Evolutionary conservation across 2,113 vertebrate genomes (phyloP).

Genomic region (Fulmarus glacialis): DNA sequence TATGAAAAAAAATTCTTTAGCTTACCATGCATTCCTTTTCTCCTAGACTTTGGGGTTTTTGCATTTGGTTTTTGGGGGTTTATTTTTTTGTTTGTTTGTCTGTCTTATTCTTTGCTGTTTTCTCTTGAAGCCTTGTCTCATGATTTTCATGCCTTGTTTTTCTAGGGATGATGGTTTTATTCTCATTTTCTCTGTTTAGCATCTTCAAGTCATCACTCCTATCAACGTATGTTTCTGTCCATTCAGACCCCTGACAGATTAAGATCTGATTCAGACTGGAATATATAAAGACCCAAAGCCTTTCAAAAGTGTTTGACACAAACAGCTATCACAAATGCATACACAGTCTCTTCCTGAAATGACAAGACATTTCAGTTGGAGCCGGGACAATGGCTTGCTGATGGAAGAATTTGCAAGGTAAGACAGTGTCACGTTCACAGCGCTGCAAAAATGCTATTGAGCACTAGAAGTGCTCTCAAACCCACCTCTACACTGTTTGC

Average conservation of each 20-base stretch:
- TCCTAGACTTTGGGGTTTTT: background rate
- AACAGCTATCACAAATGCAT: background rate
- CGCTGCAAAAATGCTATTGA: slow-evolving; percentile 1
- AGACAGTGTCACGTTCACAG: background rate
- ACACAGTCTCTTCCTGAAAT: background rate
- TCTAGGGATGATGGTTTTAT: background rate
- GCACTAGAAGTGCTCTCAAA: background rate
- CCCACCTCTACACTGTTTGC: background rate
- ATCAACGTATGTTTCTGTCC: background rate
- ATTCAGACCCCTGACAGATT: background rate
- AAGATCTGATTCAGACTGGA: background rate
- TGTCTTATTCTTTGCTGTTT: background rate
- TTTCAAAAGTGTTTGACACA: background rate
- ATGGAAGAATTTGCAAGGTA: background rate
- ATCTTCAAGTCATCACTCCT: background rate
- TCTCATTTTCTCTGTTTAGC: background rate
- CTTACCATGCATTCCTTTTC: background rate
- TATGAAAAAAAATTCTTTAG: background rate
- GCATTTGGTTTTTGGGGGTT: background rate
- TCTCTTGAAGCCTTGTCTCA: background rate
- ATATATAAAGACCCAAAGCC: background rate
- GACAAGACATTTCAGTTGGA: background rate
- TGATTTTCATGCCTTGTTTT: background rate
- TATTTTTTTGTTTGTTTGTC: background rate
- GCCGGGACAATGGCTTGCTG: background rate